These are phyloP conservation scores for Holocentrus rufus DNA, from an alignment of 2,797 vertebrate genomes.

Conservation along the genomic window DNA sequence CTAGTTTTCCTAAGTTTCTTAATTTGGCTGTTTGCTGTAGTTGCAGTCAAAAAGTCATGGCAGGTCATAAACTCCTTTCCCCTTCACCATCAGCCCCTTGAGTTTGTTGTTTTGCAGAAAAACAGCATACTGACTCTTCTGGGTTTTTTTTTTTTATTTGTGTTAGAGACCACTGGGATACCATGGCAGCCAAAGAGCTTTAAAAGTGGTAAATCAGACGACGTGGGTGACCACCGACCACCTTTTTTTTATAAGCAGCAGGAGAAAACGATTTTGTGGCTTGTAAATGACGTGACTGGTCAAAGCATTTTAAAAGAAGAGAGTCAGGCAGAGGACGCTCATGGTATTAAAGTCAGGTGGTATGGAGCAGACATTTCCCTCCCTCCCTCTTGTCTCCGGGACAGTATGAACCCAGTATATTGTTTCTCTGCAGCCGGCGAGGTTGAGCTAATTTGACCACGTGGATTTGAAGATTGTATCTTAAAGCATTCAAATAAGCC, in stretches of 20 bases:
- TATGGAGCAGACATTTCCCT: conserved; percentile 40
- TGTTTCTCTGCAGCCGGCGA: conserved; percentile 28
- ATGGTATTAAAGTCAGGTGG: conserved; percentile 70
- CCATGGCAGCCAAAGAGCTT: conserved; percentile 34
- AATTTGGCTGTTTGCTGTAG: no score
- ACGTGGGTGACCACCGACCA: conserved; percentile 56
- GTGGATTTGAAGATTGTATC: conserved; percentile 14
- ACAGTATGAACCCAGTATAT: conserved; percentile 28
- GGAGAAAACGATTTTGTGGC: conserved; percentile 68
- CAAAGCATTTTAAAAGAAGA: conserved; percentile 71
- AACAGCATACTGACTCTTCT: conserved; percentile 25
- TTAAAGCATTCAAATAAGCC: conserved; percentile 25
- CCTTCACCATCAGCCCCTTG: no score
- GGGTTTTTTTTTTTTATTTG: conserved; percentile 43
- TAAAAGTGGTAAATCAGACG: conserved; percentile 46
- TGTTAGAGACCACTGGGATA: conserved; percentile 26
- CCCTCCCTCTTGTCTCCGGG: conserved; percentile 24
- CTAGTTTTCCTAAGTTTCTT: no score
- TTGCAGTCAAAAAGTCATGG: no score
- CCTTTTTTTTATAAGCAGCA: conserved; percentile 68
- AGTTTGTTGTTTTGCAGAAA: no score
- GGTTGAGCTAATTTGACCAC: conserved; percentile 34
- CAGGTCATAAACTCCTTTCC: no score
- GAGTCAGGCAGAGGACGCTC: conserved; percentile 43
- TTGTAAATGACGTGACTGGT: conserved; percentile 73